Evolutionary conservation across 1,140 invertebrate species (phyloP).

Genomic region (Physella acuta): DNA sequence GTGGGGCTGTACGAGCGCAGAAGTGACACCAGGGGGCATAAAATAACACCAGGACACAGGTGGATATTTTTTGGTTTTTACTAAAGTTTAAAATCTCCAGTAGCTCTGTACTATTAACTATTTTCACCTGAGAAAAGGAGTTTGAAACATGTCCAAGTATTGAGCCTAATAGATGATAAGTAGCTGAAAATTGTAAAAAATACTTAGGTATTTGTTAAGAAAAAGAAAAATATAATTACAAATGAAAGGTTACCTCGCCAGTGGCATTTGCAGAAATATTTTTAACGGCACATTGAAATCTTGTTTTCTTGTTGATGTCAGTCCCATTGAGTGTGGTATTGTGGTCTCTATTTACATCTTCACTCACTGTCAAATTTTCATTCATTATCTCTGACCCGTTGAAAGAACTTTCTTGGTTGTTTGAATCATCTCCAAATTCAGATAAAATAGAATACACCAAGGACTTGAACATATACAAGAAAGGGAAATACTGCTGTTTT

Average conservation of each 20-base stretch:
- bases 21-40: slow-evolving; percentile 88
- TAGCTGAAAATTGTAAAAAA: not conserved
- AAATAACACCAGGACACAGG: slow-evolving; percentile 80
- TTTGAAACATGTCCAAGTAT: no score
- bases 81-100: slow-evolving; percentile 59
- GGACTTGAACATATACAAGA: slow-evolving; percentile 17
- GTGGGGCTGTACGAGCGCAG: slow-evolving; percentile 82
- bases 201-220: not conserved
- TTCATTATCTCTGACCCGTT: slow-evolving; percentile 2
- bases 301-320: slow-evolving; percentile 42
- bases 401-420: not conserved
- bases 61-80: slow-evolving; percentile 62
- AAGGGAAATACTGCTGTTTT: slow-evolving; percentile 15
- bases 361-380: slow-evolving; percentile 21
- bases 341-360: slow-evolving; percentile 26
- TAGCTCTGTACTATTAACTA: slow-evolving; percentile 59
- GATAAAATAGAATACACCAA: slow-evolving; percentile 13
- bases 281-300: slow-evolving; percentile 51
- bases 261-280: slow-evolving; percentile 47
- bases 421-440: slow-evolving; percentile 19
- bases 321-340: slow-evolving; percentile 38
- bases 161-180: not conserved
- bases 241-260: slow-evolving; percentile 17
- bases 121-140: slow-evolving; percentile 42
- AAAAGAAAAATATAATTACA: not conserved